Conservation (phyloP, 2,888 invertebrate species). For the Amphiduros pacificus region DNA sequence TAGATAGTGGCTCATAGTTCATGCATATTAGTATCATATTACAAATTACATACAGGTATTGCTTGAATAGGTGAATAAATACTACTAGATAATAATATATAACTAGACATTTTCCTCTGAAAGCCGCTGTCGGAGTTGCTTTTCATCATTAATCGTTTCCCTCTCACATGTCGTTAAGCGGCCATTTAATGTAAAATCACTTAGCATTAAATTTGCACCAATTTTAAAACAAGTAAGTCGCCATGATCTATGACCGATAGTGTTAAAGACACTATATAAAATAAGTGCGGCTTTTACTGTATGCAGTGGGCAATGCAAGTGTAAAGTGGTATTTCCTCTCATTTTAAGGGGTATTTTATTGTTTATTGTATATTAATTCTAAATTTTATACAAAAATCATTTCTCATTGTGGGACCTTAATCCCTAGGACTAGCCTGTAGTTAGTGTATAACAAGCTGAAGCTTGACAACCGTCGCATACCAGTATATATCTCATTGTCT, state of each 20-base stretch:
- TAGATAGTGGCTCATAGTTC: too few relatives aligned
- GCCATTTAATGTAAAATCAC: constrained; percentile 12
- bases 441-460: too few relatives aligned
- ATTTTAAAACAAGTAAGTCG: too few relatives aligned
- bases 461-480: too few relatives aligned
- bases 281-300: constrained; percentile 15
- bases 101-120: too few relatives aligned
- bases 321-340: constrained; percentile 15
- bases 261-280: too few relatives aligned
- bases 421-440: not conserved
- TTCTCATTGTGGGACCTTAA: not conserved
- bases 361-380: constrained; percentile 18
- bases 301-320: constrained; percentile 19
- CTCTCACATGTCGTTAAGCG: not conserved
- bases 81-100: too few relatives aligned
- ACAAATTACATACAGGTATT: constrained; percentile 9
- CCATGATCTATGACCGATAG: too few relatives aligned
- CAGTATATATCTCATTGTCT: too few relatives aligned
- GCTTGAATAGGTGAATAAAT: too few relatives aligned
- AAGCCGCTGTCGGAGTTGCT: too few relatives aligned
- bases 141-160: too few relatives aligned
- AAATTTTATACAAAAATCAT: constrained; percentile 17
- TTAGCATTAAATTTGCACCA: constrained; percentile 3
- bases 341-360: constrained; percentile 8
- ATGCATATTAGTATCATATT: not conserved